These are phyloP conservation scores for Erpornis zantholeuca DNA, from an alignment of 2,113 vertebrate genomes.

Conservation along the genomic window DNA sequence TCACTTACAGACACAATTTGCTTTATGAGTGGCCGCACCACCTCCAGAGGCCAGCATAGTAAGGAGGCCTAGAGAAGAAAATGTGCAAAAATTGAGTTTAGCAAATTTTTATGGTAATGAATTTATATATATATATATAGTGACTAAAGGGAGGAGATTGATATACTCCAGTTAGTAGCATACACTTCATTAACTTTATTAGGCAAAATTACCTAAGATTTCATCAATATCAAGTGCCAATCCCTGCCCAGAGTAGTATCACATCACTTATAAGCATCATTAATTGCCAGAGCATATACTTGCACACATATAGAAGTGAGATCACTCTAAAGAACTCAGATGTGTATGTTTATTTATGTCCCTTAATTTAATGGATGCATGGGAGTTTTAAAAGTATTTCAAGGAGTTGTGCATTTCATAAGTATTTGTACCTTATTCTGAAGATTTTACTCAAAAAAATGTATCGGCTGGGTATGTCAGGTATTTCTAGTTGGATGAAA, in stretches of 20 bases:
- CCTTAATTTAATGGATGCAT: neutral
- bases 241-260: neutral
- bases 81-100: neutral
- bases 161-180: neutral
- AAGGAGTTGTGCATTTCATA: neutral
- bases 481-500: neutral
- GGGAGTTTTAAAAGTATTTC: neutral
- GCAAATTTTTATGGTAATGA: neutral
- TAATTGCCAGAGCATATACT: neutral
- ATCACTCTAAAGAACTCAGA: neutral
- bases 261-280: neutral
- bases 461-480: neutral
- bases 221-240: constrained; percentile 19
- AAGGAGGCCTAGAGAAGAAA: neutral
- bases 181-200: constrained; percentile 43
- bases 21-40: neutral
- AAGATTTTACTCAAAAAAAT: neutral
- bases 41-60: neutral
- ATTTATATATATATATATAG: neutral
- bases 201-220: constrained; percentile 21
- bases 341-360: neutral
- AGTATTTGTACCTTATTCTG: neutral
- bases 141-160: neutral
- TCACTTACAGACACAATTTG: neutral
- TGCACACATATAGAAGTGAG: neutral